Conservation (phyloP, 2,113 vertebrate species). For the Gallinago undulata region DNA sequence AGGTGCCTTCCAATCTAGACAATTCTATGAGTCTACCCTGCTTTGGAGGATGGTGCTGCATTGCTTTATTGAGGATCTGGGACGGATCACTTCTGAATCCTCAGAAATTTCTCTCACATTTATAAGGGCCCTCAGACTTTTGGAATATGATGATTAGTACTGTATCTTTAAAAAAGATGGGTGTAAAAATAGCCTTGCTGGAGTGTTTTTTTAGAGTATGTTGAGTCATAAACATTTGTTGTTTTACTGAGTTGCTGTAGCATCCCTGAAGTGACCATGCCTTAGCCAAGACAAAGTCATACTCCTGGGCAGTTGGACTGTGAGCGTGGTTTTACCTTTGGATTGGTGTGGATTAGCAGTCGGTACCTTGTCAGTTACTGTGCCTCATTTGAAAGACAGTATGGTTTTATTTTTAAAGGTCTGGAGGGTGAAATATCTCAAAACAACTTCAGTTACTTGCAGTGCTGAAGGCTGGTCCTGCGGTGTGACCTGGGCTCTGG, state of each 20-base stretch:
- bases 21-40: neutral
- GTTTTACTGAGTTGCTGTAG: neutral
- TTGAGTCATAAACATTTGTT: neutral
- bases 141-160: neutral
- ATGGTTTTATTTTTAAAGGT: neutral
- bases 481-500: accelerated
- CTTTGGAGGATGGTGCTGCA: neutral
- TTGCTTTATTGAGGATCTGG: neutral
- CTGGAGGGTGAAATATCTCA: neutral
- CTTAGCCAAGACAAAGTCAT: neutral
- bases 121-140: neutral
- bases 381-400: neutral
- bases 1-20: no score
- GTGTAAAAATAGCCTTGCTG: neutral
- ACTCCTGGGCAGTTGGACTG: neutral
- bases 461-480: neutral
- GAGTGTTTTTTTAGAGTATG: neutral
- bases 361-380: neutral
- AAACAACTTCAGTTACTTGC: neutral
- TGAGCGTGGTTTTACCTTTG: neutral
- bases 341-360: neutral
- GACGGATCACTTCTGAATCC: neutral
- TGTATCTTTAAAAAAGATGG: neutral
- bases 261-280: neutral
- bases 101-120: neutral